phyloP scores from a whole-genome alignment of 2,888 invertebrate genomes.

The Pristionchus entomophagus region DNA sequence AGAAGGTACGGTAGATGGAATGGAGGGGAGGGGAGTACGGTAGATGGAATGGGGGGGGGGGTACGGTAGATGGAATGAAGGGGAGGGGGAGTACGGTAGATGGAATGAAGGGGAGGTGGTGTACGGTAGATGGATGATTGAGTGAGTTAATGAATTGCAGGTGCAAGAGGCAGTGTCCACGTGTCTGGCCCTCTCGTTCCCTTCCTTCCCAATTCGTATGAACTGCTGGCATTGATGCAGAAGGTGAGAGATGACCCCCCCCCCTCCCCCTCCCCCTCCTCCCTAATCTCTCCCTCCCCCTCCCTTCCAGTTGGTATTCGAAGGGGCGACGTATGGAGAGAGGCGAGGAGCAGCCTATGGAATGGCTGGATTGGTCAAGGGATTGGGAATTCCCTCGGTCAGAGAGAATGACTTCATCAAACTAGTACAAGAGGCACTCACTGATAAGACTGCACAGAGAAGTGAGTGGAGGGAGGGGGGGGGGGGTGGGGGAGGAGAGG shows the following conservation, averaged over 20 bases:
- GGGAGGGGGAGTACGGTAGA: conserved; percentile 76
- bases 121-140: neutral
- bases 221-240: conserved; percentile 81
- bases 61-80: conserved; percentile 76
- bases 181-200: conserved; percentile 95
- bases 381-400: conserved; percentile 91
- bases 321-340: conserved; percentile 93
- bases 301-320: conserved; percentile 84
- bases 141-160: too few relatives aligned
- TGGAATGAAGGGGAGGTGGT: neutral
- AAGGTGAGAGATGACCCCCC: neutral
- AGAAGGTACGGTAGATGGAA: conserved; percentile 82
- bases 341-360: conserved; percentile 93
- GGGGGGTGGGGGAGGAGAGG: neutral
- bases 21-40: neutral
- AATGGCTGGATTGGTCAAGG: conserved; percentile 93
- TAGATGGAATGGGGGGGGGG: conserved; percentile 79
- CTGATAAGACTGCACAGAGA: conserved; percentile 44
- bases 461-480: neutral
- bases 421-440: conserved; percentile 25
- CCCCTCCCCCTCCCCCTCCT: too few relatives aligned
- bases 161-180: conserved; percentile 98
- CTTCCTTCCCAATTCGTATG: conserved; percentile 91
- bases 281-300: neutral
- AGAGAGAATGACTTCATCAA: conserved; percentile 49